A percentile compares a stretch with the other conserved stretches of the same genome.
phyloP scores from a whole-genome alignment of 2,888 invertebrate species.

The Endotricha flammealis region DNA sequence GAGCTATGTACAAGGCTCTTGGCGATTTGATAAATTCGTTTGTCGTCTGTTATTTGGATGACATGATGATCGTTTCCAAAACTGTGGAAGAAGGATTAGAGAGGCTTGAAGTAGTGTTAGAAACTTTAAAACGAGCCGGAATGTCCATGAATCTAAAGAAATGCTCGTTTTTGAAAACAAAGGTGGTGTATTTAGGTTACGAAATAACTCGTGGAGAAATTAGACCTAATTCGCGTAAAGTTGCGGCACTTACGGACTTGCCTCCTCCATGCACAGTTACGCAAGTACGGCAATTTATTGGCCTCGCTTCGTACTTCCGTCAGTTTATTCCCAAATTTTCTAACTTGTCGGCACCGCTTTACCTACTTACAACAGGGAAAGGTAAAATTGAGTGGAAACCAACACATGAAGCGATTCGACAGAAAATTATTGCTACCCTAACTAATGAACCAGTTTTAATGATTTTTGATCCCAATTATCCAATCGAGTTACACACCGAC shows the following conservation, averaged over 20 bases:
- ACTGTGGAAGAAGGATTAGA: conserved; percentile 15
- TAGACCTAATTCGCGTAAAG: conserved; percentile 6
- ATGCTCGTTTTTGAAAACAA: conserved; percentile 21
- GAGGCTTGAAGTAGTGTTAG: conserved; percentile 14
- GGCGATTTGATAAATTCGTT: conserved; percentile 12
- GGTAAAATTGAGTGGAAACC: conserved; percentile 11
- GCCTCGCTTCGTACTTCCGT: too few species aligned
- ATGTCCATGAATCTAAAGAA: conserved; percentile 23
- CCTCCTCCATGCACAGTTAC: too few species aligned
- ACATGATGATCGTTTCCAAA: conserved; percentile 15
- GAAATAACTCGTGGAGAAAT: too few species aligned
- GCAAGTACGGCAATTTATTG: too few species aligned
- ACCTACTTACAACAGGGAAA: background rate
- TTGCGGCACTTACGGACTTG: too few species aligned
- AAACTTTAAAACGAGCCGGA: conserved; percentile 16
- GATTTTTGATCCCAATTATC: conserved; percentile 19
- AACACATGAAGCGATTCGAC: conserved; percentile 15
- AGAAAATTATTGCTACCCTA: conserved; percentile 16
- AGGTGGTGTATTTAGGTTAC: conserved; percentile 1
- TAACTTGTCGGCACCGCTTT: too few species aligned
- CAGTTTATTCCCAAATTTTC: too few species aligned
- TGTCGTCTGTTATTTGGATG: conserved; percentile 21
- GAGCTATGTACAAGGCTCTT: conserved; percentile 19
- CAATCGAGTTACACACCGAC: conserved; percentile 23
- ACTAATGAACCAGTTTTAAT: conserved; percentile 18